Conservation (phyloP, 2,888 invertebrate species). For the Colletes collaris region DNA sequence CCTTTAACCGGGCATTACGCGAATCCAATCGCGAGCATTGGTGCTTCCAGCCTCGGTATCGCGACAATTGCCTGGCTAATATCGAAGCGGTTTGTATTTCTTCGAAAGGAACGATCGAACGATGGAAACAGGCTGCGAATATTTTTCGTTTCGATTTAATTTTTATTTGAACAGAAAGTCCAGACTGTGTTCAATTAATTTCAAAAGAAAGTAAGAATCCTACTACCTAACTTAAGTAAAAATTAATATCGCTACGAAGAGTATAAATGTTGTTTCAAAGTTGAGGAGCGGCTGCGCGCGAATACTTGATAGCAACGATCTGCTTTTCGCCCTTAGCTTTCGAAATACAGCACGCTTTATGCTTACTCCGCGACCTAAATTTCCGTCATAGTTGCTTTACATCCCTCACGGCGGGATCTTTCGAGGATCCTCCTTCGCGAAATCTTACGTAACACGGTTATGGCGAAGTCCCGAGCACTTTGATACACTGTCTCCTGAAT, state of each 20-base stretch:
- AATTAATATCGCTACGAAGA: neutral
- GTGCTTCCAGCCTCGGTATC: neutral
- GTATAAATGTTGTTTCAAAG: neutral
- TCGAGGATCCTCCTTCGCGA: neutral
- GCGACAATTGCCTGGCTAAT: neutral
- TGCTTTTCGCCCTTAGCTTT: neutral
- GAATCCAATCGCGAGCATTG: neutral
- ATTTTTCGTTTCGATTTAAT: too few species aligned
- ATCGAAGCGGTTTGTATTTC: neutral
- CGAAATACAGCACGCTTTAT: slow-evolving; percentile 19
- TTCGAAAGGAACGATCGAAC: too few species aligned
- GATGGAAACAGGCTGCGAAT: too few species aligned
- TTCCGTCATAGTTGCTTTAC: slow-evolving; percentile 17
- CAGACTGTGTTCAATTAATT: too few species aligned
- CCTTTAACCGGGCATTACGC: neutral
- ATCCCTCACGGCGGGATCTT: slow-evolving; percentile 13
- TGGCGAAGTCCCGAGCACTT: neutral
- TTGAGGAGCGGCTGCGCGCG: neutral
- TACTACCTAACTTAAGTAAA: neutral
- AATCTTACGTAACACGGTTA: slow-evolving; percentile 25
- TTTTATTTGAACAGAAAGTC: too few species aligned
- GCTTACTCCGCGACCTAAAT: slow-evolving; percentile 10
- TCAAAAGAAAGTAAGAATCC: too few species aligned
- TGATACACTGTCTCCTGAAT: slow-evolving; percentile 20
- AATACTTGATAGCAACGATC: slow-evolving; percentile 7